These are phyloP conservation scores for Triplophysa tibetana DNA, from an alignment of 2,113 vertebrate species.

Conservation along the genomic window DNA sequence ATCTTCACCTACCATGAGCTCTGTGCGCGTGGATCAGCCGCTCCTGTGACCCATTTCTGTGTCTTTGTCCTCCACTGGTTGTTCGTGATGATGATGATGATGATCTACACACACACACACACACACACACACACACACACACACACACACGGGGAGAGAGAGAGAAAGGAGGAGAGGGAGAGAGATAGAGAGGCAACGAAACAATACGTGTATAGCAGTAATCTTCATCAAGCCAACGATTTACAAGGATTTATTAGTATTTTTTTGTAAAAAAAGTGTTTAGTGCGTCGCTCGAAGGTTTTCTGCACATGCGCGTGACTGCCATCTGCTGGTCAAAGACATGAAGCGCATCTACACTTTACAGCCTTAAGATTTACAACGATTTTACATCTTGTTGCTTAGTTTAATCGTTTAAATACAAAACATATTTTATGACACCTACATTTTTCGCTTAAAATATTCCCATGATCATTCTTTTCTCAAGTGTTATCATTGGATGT, in stretches of 20 bases:
- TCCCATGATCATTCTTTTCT: no score
- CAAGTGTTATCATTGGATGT: no score
- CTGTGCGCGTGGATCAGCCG: slow-evolving; percentile 21
- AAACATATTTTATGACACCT: no score
- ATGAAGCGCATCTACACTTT: not conserved
- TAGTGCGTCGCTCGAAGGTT: not conserved
- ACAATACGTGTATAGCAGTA: no score
- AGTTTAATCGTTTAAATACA: no score
- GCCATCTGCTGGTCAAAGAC: not conserved
- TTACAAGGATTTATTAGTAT: not conserved
- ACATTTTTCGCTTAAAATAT: no score
- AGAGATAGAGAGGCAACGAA: no score
- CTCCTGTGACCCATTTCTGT: slow-evolving; percentile 72
- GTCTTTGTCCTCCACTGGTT: slow-evolving; percentile 70
- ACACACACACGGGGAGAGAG: not conserved
- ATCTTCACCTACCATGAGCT: slow-evolving; percentile 40
- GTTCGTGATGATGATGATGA: slow-evolving; percentile 18
- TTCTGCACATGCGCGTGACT: no score
- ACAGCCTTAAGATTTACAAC: no score
- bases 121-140: not conserved
- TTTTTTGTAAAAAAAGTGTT: not conserved
- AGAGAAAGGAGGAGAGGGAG: no score
- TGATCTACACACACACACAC: not conserved
- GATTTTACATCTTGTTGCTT: no score
- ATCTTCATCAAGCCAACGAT: no score